Evolutionary conservation across 2,888 invertebrate species (phyloP).

Genomic region (Thecocarcelia acutangulata): DNA sequence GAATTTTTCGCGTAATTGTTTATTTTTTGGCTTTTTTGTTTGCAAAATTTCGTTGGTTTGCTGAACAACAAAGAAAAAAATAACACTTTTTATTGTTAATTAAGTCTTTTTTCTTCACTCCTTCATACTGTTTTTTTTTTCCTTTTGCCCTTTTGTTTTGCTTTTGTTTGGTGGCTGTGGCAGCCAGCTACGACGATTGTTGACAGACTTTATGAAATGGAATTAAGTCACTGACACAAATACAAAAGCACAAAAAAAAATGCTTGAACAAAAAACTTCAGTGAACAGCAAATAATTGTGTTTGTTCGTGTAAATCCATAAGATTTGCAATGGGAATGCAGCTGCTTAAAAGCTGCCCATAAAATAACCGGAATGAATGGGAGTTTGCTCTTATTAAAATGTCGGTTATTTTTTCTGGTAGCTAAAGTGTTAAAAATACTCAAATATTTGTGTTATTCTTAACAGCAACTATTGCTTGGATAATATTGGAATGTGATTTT

Average conservation of each 20-base stretch:
- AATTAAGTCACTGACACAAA: conserved; percentile 30
- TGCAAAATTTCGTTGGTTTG: conserved; percentile 13
- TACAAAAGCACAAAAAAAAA: background rate
- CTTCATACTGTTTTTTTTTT: conserved; percentile 1
- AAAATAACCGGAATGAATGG: conserved; percentile 44
- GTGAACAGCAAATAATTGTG: conserved; percentile 26
- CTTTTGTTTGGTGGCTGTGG: background rate
- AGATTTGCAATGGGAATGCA: conserved; percentile 49
- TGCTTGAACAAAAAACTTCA: background rate
- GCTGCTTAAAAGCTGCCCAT: conserved; percentile 58
- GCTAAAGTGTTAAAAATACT: conserved; percentile 44
- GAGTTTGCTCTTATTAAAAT: conserved; percentile 15
- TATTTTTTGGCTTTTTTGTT: conserved; percentile 24
- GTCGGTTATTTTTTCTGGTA: conserved; percentile 11
- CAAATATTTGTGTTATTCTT: conserved; percentile 20
- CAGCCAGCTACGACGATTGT: too few species aligned
- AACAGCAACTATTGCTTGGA: conserved; percentile 7
- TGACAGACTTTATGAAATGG: conserved; percentile 54
- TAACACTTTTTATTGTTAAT: conserved; percentile 53
- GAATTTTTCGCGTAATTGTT: conserved; percentile 52
- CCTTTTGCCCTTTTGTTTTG: conserved; percentile 1
- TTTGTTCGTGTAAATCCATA: conserved; percentile 42
- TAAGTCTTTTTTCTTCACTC: conserved; percentile 48
- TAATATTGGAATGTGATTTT: background rate
- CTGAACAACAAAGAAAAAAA: background rate